Conservation (phyloP, 2,797 vertebrate genomes). For the Benthosema pterotum region DNA sequence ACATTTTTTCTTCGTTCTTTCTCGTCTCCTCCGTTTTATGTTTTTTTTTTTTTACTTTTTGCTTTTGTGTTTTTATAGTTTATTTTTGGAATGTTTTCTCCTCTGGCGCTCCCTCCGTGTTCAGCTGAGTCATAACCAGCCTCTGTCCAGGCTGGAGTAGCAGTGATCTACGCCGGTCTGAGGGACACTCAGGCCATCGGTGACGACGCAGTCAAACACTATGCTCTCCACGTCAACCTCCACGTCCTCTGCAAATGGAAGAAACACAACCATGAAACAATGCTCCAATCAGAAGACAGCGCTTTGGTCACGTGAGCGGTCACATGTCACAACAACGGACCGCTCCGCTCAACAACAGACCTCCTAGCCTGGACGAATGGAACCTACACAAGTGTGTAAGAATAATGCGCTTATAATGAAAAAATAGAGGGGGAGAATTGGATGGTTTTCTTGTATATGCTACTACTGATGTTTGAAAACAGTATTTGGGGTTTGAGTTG, state of each 20-base stretch:
- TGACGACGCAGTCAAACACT: slow-evolving; percentile 81
- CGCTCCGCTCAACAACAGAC: too few relatives aligned
- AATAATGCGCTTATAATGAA: too few relatives aligned
- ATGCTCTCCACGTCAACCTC: slow-evolving; percentile 90
- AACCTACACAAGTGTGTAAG: too few relatives aligned
- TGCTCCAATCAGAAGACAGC: too few relatives aligned
- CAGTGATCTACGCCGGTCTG: slow-evolving; percentile 86
- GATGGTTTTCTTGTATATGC: too few relatives aligned
- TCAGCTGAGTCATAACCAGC: slow-evolving; percentile 80
- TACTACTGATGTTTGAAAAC: too few relatives aligned
- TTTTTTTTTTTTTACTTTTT: slow-evolving; percentile 1
- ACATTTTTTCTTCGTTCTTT: slow-evolving; percentile 32
- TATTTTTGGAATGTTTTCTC: slow-evolving; percentile 72
- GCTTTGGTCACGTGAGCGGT: too few relatives aligned
- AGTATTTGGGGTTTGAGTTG: too few relatives aligned
- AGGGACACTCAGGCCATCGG: slow-evolving; percentile 79
- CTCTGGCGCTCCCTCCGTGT: slow-evolving; percentile 22
- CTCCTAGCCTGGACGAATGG: too few relatives aligned
- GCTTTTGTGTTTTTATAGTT: slow-evolving; percentile 9
- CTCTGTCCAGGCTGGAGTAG: slow-evolving; percentile 84
- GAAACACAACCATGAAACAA: not conserved
- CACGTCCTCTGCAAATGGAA: slow-evolving; percentile 84
- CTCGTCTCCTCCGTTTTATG: slow-evolving; percentile 17
- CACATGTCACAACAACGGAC: too few relatives aligned
- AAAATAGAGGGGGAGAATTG: too few relatives aligned